These are phyloP conservation scores for Malurus elegans DNA, from an alignment of 2,113 vertebrate species.

Conservation along the genomic window DNA sequence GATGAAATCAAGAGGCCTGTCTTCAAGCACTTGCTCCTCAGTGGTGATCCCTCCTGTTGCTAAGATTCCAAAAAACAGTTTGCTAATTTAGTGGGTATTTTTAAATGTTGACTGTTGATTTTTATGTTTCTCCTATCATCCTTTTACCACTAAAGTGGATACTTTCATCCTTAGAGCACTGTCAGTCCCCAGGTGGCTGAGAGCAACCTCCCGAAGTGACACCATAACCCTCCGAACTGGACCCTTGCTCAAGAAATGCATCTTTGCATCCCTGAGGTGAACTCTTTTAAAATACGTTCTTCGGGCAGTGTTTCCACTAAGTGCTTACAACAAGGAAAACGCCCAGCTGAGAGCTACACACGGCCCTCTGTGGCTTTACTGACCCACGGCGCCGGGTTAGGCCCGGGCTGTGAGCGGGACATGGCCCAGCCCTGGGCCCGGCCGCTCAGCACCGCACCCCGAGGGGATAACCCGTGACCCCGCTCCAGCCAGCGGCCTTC, in stretches of 20 bases:
- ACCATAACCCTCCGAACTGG: fast-evolving
- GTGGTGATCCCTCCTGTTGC: not conserved
- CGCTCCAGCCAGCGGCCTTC: not conserved
- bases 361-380: fast-evolving
- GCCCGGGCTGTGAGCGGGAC: not conserved
- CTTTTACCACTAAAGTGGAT: not conserved
- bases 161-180: not conserved
- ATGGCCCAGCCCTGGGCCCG: not conserved
- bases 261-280: fast-evolving
- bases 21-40: not conserved
- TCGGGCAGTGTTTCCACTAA: fast-evolving
- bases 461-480: fast-evolving
- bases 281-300: fast-evolving
- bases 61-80: not conserved
- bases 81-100: fast-evolving
- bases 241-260: fast-evolving
- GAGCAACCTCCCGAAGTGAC: fast-evolving
- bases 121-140: fast-evolving
- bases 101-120: not conserved
- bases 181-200: fast-evolving
- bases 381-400: not conserved
- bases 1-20: not conserved
- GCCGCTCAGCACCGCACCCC: not conserved
- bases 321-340: fast-evolving
- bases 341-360: fast-evolving